Base-by-base conservation (phyloP, 53 echinoderm and acorn worm species). In the Patiria pectinifera region DNA sequence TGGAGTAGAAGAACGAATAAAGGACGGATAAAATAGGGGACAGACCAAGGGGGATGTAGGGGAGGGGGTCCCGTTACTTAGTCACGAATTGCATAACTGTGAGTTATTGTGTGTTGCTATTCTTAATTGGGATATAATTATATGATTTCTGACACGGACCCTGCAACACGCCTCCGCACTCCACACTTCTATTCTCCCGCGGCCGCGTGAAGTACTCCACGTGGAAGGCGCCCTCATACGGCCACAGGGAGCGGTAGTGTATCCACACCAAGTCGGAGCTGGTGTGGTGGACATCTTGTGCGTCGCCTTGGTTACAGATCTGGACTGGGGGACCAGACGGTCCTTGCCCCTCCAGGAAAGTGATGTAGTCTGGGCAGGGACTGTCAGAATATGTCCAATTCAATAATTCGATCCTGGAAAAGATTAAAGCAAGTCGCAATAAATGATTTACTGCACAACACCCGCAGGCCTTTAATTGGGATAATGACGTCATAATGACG, bases 121-220 rank as follows among this genome's bases (percentile, higher is more conserved):
- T 35, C 35, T 35, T 35, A 60, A 8, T 12, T 11, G 9, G 12
- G 60, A 60, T 8, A 60, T 60, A 12, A 8, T 11, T 8, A 0
- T 8, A 0, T 60, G 8, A 60, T 2, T 60, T 11, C 47, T 4
- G 24, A 22, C 4, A 84, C 93, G 62, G 60, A 95, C 95, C 95
- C 77, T 95, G 84, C 19, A 95, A 61, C 62, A 80, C 90, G 15
- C 95, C 95, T 16, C 95, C 95, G 48, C 95, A 95, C 49, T 93
- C 92, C 13, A 80, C 79, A 47, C 71, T 80, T 10, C 48, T 25
- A 22, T 90, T 85, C 43, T 78, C 85, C 71, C 85, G 80, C 76
- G 66, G 74, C 19, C 81, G 76, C 11, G 95, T 90, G 61, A 79
- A 90, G 59, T 95, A 95, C 46, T 95, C 86, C 21, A 93, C 90